Conservation (phyloP, 1,140 invertebrate genomes). For the Brachystomella parvula region DNA sequence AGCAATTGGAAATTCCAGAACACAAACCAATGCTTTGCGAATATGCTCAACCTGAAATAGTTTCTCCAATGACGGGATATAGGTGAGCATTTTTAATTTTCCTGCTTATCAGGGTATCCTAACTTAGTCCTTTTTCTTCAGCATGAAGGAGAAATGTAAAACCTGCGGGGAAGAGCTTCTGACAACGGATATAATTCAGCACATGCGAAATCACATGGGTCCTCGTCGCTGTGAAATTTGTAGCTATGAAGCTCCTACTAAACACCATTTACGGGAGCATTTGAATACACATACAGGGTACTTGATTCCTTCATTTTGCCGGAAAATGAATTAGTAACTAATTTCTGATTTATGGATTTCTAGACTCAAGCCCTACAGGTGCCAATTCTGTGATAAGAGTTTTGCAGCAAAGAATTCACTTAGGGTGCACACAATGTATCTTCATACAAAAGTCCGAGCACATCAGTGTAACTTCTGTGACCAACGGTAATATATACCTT, state of each 20-base stretch:
- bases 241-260: conserved; percentile 11
- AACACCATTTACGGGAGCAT: conserved; percentile 14
- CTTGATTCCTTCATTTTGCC: not conserved
- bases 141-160: conserved; percentile 3
- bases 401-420: conserved; percentile 16
- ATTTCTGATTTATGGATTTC: not conserved
- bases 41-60: not conserved
- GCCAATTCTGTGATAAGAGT: conserved; percentile 13
- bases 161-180: not conserved
- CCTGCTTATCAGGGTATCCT: too few species aligned
- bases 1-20: not conserved
- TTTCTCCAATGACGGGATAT: not conserved
- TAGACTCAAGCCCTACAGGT: conserved; percentile 9
- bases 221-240: conserved; percentile 16
- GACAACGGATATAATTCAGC: conserved; percentile 6
- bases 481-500: conserved; percentile 1
- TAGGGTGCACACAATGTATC: conserved; percentile 16
- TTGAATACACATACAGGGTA: conserved; percentile 15
- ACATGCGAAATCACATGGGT: conserved; percentile 19
- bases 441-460: conserved; percentile 13
- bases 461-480: conserved; percentile 13
- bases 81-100: not conserved
- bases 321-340: not conserved
- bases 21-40: not conserved
- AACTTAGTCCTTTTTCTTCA: not conserved